Base-by-base conservation (phyloP, 2,888 invertebrate genomes). In the Orchesella flavescens region DNA sequence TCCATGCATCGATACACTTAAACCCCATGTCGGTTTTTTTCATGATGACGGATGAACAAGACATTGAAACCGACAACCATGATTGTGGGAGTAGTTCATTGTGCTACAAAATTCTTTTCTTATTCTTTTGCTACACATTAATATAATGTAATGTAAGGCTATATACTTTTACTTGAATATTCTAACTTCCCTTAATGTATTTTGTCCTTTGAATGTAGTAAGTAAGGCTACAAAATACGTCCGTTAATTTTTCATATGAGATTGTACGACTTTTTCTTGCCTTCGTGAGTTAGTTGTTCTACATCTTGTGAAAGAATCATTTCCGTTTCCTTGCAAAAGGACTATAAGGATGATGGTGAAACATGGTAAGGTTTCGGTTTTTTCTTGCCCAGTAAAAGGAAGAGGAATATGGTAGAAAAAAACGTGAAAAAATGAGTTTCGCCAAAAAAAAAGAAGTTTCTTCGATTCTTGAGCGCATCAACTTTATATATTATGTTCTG, bases 401-500 rank as follows among this genome's bases (percentile, higher is more conserved):
- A 63, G 63, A 44, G 53, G 43, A 43, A 43, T 9, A 43, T 34
- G 57, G 23, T 19, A 63, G 21, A 63, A 17, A 34, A n/a, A 34
- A 57, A 12, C 43, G 72, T 34, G 13, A 69, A 74, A 63, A 53
- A 63, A 74, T 63, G 49, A 63, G 21, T 63, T 75, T 61, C 63
- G 61, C 19, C 43, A 4, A 46, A 65, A 49, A 24, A 63, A 63
- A 65, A 49, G 49, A 63, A 63, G 65, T 53, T 74, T 59, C 63
- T 74, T 49, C 17, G 63, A 74, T 61, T 75, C 65, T 49, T 65
- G 61, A 74, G 24, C 74, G 17, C 63, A 2, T 75, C 34, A 34
- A 15, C n/a, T n/a, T n/a, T 12, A 49, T 49, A n/a, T 65, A 63
- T 75, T 65, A 65, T 66, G 65, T 74, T 46, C 61, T 74, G 63